phyloP scores from a whole-genome alignment of 1,140 invertebrate species.

The Muscidifurax raptorellus region DNA sequence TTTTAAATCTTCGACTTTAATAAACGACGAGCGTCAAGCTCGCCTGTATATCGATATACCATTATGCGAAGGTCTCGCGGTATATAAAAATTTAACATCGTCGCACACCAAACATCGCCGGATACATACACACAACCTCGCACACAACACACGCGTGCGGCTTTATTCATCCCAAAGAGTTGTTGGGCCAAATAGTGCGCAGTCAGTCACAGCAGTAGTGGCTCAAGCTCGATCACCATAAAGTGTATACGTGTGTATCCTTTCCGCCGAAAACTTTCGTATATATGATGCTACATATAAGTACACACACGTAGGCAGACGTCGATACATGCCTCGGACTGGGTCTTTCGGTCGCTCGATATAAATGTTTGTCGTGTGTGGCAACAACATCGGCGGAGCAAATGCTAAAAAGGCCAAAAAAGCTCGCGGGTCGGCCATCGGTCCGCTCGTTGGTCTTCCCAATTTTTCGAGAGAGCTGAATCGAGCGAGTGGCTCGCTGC shows the following conservation, averaged over 20 bases:
- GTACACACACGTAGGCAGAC: background rate
- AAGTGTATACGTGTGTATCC: background rate
- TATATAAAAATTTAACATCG: background rate
- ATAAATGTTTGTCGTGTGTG: background rate
- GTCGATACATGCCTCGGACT: background rate
- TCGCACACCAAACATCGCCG: background rate
- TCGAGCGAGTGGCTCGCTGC: conserved; percentile 31
- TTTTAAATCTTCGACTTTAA: too few species aligned
- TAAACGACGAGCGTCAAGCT: too few species aligned
- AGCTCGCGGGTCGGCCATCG: conserved; percentile 4
- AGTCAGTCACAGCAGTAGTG: conserved; percentile 11
- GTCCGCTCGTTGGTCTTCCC: conserved; percentile 20
- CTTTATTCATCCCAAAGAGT: background rate
- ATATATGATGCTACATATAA: background rate
- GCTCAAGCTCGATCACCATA: conserved; percentile 36
- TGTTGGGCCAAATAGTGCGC: background rate
- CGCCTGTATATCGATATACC: too few species aligned
- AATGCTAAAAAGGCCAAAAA: conserved; percentile 22
- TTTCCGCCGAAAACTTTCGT: background rate
- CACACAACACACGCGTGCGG: background rate
- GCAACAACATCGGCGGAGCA: background rate
- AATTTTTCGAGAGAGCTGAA: conserved; percentile 29
- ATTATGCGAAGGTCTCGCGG: background rate
- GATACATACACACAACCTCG: background rate
- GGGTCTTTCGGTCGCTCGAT: conserved; percentile 18